phyloP scores from a whole-genome alignment of 2,797 vertebrate genomes.

The Sebastes kiyomatsui region DNA sequence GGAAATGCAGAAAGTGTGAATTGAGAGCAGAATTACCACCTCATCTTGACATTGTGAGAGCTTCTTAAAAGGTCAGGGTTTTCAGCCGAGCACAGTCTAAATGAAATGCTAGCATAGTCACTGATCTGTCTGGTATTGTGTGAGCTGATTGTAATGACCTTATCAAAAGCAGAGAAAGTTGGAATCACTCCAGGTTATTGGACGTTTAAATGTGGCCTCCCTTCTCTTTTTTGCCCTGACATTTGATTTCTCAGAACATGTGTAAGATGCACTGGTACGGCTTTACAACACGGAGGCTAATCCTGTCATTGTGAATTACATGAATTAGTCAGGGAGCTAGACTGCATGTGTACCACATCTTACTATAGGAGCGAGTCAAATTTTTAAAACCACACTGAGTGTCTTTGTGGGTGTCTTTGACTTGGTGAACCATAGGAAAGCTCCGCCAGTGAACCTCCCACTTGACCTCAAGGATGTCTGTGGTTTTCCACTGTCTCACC shows the following conservation, averaged over 20 bases:
- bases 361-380: constrained; percentile 18
- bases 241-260: constrained; percentile 34
- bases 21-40: constrained; percentile 57
- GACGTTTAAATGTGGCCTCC: constrained; percentile 41
- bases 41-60: constrained; percentile 47
- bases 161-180: constrained; percentile 67
- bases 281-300: constrained; percentile 32
- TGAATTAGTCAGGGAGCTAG: constrained; percentile 50
- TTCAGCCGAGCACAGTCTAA: constrained; percentile 58
- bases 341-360: constrained; percentile 45
- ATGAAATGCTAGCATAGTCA: constrained; percentile 65
- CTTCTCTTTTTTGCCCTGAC: background rate
- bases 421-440: constrained; percentile 58
- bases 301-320: constrained; percentile 44
- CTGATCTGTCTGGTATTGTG: constrained; percentile 50
- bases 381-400: constrained; percentile 42
- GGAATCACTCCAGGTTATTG: constrained; percentile 41
- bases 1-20: constrained; percentile 38
- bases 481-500: constrained; percentile 74
- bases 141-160: constrained; percentile 70
- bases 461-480: constrained; percentile 76
- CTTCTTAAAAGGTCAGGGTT: constrained; percentile 75
- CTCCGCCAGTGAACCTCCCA: constrained; percentile 61
- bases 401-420: constrained; percentile 66
- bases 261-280: constrained; percentile 9